A percentile compares a stretch with the other conserved stretches of the same genome.
phyloP scores from a whole-genome alignment of 92 coral and sea anemone genomes.

The Palythoa grandis region DNA sequence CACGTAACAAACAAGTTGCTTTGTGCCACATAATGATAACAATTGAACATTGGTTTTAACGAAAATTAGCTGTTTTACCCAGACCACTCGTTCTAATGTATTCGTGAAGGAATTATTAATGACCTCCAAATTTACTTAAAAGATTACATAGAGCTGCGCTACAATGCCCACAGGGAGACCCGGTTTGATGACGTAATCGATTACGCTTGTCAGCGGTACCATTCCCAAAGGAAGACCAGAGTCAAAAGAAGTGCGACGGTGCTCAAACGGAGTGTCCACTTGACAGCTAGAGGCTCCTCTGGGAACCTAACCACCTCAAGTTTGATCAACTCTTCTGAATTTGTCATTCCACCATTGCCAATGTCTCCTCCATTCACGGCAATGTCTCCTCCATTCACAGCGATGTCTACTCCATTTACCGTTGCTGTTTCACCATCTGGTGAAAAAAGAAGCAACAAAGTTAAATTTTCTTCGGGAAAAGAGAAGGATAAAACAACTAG shows the following conservation, averaged over 20 bases:
- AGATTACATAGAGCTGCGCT: background rate
- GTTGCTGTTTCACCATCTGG: too few species aligned
- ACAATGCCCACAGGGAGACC: background rate
- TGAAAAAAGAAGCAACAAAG: too few species aligned
- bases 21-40: too few species aligned
- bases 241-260: conserved; percentile 62
- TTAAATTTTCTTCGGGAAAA: too few species aligned
- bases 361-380: background rate
- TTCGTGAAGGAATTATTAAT: too few species aligned
- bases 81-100: too few species aligned
- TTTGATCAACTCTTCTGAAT: conserved; percentile 54
- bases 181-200: background rate
- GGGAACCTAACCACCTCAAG: conserved; percentile 67
- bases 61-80: too few species aligned
- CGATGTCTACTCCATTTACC: too few species aligned
- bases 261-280: conserved; percentile 67
- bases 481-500: too few species aligned
- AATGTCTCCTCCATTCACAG: background rate
- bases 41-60: too few species aligned
- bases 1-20: too few species aligned
- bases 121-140: too few species aligned
- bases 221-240: conserved; percentile 76
- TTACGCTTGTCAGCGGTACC: conserved; percentile 55
- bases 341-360: background rate
- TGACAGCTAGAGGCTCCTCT: conserved; percentile 63